Evolutionary conservation across 2,888 invertebrate species (phyloP).

Genomic region (Azorinus chamasolen): DNA sequence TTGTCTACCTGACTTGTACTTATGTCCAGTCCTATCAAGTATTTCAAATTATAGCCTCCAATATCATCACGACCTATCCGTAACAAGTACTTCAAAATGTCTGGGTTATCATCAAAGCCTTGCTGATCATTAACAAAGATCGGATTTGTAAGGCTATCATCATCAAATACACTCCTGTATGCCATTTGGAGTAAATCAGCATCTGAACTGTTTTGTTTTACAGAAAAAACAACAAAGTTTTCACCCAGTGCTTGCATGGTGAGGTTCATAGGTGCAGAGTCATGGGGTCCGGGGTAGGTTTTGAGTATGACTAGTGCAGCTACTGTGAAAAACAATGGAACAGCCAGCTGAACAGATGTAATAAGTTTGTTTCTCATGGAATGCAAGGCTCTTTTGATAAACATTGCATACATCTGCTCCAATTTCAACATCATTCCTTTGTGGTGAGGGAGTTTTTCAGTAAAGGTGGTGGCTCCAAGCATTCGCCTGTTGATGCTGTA

Average conservation of each 20-base stretch:
- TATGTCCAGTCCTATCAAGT: conserved; percentile 83
- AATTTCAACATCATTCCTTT: conserved; percentile 77
- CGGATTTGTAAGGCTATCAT: conserved; percentile 29
- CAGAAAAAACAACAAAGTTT: conserved; percentile 68
- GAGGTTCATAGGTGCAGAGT: conserved; percentile 88
- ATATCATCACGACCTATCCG: conserved; percentile 80
- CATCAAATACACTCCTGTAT: conserved; percentile 68
- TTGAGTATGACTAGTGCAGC: conserved; percentile 89
- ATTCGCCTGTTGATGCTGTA: no score
- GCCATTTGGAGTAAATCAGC: conserved; percentile 41
- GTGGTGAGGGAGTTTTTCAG: conserved; percentile 67
- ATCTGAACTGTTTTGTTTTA: conserved; percentile 19
- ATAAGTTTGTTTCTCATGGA: conserved; percentile 90
- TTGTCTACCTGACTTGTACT: conserved; percentile 25
- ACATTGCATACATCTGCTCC: conserved; percentile 90
- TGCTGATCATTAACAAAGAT: conserved; percentile 61
- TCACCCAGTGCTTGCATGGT: conserved; percentile 86
- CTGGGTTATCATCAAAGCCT: conserved; percentile 60
- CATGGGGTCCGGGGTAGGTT: conserved; percentile 86
- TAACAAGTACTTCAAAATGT: conserved; percentile 70
- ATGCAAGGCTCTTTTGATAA: conserved; percentile 90
- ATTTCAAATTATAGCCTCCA: conserved; percentile 84
- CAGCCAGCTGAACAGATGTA: conserved; percentile 87
- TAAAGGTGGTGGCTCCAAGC: conserved; percentile 12
- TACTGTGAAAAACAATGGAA: conserved; percentile 90